Evolutionary conservation across 2,888 invertebrate species (phyloP).

Genomic region (Eupelmus urozonus): DNA sequence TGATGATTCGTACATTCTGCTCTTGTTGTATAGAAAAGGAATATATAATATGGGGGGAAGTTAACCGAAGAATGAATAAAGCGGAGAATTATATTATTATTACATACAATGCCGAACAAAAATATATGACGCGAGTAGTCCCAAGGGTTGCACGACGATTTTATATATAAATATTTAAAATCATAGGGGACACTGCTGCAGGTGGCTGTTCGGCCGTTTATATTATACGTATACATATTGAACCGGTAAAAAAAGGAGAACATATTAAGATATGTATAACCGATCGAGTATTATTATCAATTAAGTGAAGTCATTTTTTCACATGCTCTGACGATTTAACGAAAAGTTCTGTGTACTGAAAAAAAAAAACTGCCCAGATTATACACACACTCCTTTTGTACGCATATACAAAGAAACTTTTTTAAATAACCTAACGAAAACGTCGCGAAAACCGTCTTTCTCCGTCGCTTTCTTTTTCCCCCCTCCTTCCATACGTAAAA

Average conservation of each 20-base stretch:
- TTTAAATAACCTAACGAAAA: constrained; percentile 6
- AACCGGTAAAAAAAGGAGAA: constrained; percentile 1
- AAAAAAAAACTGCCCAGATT: neutral
- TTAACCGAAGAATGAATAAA: neutral
- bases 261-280: constrained; percentile 32
- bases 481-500: constrained; percentile 38
- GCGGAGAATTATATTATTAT: constrained; percentile 26
- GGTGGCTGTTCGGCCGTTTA: constrained; percentile 17
- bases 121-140: neutral
- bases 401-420: constrained; percentile 21
- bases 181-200: neutral
- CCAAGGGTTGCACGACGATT: neutral
- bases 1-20: constrained; percentile 29
- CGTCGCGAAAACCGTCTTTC: neutral
- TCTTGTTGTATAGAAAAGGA: constrained; percentile 52
- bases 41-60: constrained; percentile 13
- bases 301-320: constrained; percentile 32
- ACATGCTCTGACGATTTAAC: neutral
- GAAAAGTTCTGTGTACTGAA: neutral
- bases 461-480: constrained; percentile 30
- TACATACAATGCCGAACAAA: constrained; percentile 5
- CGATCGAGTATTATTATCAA: constrained; percentile 45
- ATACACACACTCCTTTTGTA: constrained; percentile 44
- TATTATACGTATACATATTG: constrained; percentile 30
- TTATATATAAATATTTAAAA: constrained; percentile 10